phyloP scores from a whole-genome alignment of 2,888 invertebrate species.

The Eupithecia tripunctaria region DNA sequence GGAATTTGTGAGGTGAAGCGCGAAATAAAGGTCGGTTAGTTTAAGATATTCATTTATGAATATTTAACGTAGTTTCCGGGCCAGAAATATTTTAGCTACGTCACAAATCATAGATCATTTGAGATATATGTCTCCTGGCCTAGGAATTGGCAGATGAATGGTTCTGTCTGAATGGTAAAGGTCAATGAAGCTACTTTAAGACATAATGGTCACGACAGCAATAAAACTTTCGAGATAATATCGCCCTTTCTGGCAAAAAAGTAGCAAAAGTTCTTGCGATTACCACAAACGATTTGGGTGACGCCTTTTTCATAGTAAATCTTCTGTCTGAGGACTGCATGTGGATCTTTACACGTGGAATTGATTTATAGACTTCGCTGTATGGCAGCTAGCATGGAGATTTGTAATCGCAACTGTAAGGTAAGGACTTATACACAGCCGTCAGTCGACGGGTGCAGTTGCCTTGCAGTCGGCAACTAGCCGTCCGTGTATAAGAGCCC shows the following conservation, averaged over 20 bases:
- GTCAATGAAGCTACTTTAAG: background rate
- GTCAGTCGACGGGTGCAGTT: no score
- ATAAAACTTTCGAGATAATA: conserved; percentile 22
- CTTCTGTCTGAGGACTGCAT: conserved; percentile 55
- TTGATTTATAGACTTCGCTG: conserved; percentile 62
- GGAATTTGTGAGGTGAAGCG: conserved; percentile 19
- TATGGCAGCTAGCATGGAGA: conserved; percentile 56
- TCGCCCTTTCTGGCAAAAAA: conserved; percentile 29
- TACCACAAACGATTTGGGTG: conserved; percentile 33
- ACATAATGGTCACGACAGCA: background rate
- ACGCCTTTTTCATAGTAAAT: conserved; percentile 41
- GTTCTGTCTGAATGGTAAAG: background rate
- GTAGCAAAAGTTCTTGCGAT: conserved; percentile 22
- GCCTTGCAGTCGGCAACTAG: no score
- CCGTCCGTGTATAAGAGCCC: no score
- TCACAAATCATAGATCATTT: background rate
- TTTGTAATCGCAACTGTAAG: conserved; percentile 60
- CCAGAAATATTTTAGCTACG: background rate
- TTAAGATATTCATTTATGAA: conserved; percentile 12
- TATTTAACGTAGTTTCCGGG: conserved; percentile 6
- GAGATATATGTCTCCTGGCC: background rate
- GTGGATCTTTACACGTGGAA: conserved; percentile 55
- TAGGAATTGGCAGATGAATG: background rate
- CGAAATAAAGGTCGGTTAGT: conserved; percentile 25
- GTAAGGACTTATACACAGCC: no score